Base-by-base conservation (phyloP, 2,113 vertebrate species). In the Gasterosteus nipponicus region DNA sequence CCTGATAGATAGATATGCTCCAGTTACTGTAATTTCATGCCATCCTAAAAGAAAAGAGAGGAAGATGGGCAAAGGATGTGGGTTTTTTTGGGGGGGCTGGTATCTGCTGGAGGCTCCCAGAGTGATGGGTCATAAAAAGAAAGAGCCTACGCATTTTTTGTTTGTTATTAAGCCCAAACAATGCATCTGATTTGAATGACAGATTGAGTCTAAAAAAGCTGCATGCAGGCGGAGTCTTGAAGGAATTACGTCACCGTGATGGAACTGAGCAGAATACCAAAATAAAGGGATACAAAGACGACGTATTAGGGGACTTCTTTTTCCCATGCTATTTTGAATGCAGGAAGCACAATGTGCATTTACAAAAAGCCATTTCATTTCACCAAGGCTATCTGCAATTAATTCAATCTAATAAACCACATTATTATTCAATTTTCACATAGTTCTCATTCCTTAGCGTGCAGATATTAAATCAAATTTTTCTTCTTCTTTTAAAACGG, bases 1-100 rank as follows among this genome's bases (percentile, higher is more conserved):
- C 67, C 76, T 75, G 84, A 84, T 80, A 84, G 80, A 86, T 77
- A 83, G 81, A 89, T 81, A 73, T 73, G 85, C 86, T 80, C 83
- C 75, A 84, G 62, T 90, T 88, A 88, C 49, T 82, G 64, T 69
- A 35, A 82, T 83, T 81, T 59, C 65, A 54, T 70, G 69, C 41
- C 41, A 47, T 65, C 58, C 57, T 31, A 79, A 33, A 57, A 57
- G 7, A 31, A 31, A 73, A 56, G 15, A 63, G 44, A 64, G 39
- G n/a, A 61, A 63, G 3, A n/a, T 41, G 10, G 10, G 38, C 14
- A 51, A 54, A 75, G 31, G 68, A 54, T 62, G 33, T 38, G 44
- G 26, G 1, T 53, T 10, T 26, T 53, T 9, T 16, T 3, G 58
- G 0, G 4, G 4, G 38, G 49, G 16, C 35, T 60, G 47, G 26